Base-by-base conservation (phyloP, 2,888 invertebrate species). In the Alitta virens region DNA sequence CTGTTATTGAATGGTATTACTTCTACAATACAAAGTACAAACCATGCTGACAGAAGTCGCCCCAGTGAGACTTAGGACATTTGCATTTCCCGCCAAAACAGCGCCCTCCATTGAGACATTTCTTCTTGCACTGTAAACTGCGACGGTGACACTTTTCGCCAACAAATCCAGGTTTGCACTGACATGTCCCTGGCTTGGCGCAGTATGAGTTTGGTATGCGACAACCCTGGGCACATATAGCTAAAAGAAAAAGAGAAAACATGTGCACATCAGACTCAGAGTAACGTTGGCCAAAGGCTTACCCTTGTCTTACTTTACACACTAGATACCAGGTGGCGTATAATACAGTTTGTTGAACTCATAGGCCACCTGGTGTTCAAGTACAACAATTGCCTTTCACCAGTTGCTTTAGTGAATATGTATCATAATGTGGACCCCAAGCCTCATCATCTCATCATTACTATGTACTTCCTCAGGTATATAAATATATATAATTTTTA, bases 151-250 rank as follows among this genome's bases (percentile, higher is more conserved):
- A 70, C 51, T 67, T 60, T 27, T 57, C 62, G n/a, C 68, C 70
- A 9, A 43, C 53, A 53, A 23, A 42, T 38, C 79, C 78, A 16
- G 66, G 63, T 26, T 74, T 67, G 67, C 80, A 80, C 38, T 71
- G 71, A 64, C 80, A 80, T 64, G 73, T 71, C 42, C 74, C 75
- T 5, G 78, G 78, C 56, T 72, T 71, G 46, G 77, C 67, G 66
- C 80, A 80, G 25, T 62, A 62, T 3, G 76, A 75, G 54, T 75
- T 73, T 23, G 64, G 63, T 2, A 76, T 77, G 33, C 33, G 33
- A 68, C 80, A 80, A 1, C 74, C 76, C 16, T 71, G 74, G 9
- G 67, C 65, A 61, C 80, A 80, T 23, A 78, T 73, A 12, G 80
- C 80, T 21, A 16, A 46, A n/a, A 46, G 46, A 46, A 46, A 46